These are phyloP conservation scores for western clawed frog (Xenopus tropicalis) DNA, from an alignment of 2,113 vertebrate species.

Conservation along the genomic window UCB_Xtro_10.0 CM004452.2:43814001-43814500, in stretches of 20 bases:
- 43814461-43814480: constrained; percentile 2
- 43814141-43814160: too few species aligned
- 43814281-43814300: neutral
- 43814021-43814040: too few species aligned
- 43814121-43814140: too few species aligned
- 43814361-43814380: constrained; percentile 13
- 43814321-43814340: constrained; percentile 32
- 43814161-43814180: too few species aligned
- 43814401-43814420: constrained; percentile 21
- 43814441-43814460: neutral
- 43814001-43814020: too few species aligned
- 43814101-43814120: too few species aligned
- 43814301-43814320: constrained; percentile 28
- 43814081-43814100: too few species aligned
- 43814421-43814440: constrained; percentile 4
- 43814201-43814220: neutral
- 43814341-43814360: constrained; percentile 33
- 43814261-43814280: constrained; percentile 2
- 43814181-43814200: too few species aligned
- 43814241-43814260: constrained; percentile 17
- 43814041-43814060: too few species aligned
- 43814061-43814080: too few species aligned
- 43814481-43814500: constrained; percentile 4
- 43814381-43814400: constrained; percentile 32
- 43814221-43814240: constrained; percentile 3